phyloP scores from a whole-genome alignment of 2,888 invertebrate species.

The Empis livida region DNA sequence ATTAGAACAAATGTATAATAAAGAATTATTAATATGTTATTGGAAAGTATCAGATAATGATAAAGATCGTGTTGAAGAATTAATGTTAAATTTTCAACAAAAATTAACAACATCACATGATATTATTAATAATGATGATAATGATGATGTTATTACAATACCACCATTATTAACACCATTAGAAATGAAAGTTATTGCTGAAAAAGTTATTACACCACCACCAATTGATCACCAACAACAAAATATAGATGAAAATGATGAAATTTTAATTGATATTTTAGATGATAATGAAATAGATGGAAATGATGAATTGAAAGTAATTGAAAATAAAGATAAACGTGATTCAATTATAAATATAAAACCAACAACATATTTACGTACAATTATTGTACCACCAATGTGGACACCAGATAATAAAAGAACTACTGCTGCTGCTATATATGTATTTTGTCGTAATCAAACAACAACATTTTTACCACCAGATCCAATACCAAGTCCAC shows the following conservation, averaged over 20 bases:
- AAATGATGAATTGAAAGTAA: constrained; percentile 8
- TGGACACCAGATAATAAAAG: constrained; percentile 44
- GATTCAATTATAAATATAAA: not conserved
- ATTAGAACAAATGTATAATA: constrained; percentile 25
- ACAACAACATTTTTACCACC: constrained; percentile 41
- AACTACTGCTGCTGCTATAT: constrained; percentile 43
- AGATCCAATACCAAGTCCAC: constrained; percentile 46
- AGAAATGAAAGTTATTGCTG: constrained; percentile 19
- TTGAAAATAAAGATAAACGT: not conserved
- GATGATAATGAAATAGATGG: constrained; percentile 15
- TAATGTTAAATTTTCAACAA: constrained; percentile 20
- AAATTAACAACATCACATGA: constrained; percentile 21
- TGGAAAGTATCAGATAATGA: constrained; percentile 29
- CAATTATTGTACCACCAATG: constrained; percentile 38
- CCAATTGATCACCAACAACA: too few relatives aligned
- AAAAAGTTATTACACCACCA: not conserved
- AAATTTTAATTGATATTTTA: constrained; percentile 15
- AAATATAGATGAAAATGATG: constrained; percentile 31
- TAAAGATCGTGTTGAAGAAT: constrained; percentile 19
- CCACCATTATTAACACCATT: constrained; percentile 25
- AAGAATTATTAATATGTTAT: constrained; percentile 29
- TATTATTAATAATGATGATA: constrained; percentile 10
- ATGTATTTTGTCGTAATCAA: constrained; percentile 38
- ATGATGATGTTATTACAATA: constrained; percentile 17
- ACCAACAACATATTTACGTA: constrained; percentile 6